A percentile compares a stretch with the other conserved stretches of the same genome.
These are phyloP conservation scores for Stenichneumon culpator DNA, from an alignment of 2,888 invertebrate genomes.

Conservation along the genomic window DNA sequence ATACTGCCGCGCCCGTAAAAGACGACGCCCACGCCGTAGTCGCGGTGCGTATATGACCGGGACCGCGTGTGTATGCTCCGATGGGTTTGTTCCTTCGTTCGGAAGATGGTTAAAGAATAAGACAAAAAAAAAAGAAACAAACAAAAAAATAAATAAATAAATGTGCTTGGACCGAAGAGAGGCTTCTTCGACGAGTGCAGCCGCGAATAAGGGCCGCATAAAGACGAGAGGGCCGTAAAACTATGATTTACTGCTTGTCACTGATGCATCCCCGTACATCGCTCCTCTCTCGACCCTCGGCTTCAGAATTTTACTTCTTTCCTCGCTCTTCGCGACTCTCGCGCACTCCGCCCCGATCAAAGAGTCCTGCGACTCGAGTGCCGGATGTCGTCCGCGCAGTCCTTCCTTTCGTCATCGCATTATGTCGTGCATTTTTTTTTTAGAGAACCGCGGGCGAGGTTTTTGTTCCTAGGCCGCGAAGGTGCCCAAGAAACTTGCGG, in stretches of 20 bases:
- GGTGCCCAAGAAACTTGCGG: no score
- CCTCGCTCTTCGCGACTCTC: slow-evolving; percentile 25
- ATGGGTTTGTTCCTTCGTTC: slow-evolving; percentile 40
- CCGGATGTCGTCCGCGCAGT: slow-evolving; percentile 13
- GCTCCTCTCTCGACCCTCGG: slow-evolving; percentile 46
- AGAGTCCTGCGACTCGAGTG: not conserved
- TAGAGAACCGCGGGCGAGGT: no score
- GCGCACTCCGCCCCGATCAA: slow-evolving; percentile 22
- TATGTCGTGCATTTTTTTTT: slow-evolving; percentile 1
- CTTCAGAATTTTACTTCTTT: slow-evolving; percentile 54
- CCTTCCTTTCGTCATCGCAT: slow-evolving; percentile 1
- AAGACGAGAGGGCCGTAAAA: slow-evolving; percentile 81
- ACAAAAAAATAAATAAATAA: no score
- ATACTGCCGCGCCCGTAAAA: slow-evolving; percentile 76
- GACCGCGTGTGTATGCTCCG: not conserved
- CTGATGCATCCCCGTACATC: slow-evolving; percentile 76
- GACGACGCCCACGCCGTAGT: slow-evolving; percentile 77
- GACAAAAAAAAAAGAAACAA: slow-evolving; percentile 38
- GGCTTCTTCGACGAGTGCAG: slow-evolving; percentile 77
- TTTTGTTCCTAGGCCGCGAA: no score
- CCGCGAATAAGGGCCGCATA: slow-evolving; percentile 76
- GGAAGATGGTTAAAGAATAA: slow-evolving; percentile 12
- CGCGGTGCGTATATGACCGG: slow-evolving; percentile 25
- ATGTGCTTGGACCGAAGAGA: slow-evolving; percentile 55
- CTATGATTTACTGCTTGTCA: slow-evolving; percentile 84